Conservation (phyloP, 2,888 invertebrate genomes). For the Agonum fuliginosum region DNA sequence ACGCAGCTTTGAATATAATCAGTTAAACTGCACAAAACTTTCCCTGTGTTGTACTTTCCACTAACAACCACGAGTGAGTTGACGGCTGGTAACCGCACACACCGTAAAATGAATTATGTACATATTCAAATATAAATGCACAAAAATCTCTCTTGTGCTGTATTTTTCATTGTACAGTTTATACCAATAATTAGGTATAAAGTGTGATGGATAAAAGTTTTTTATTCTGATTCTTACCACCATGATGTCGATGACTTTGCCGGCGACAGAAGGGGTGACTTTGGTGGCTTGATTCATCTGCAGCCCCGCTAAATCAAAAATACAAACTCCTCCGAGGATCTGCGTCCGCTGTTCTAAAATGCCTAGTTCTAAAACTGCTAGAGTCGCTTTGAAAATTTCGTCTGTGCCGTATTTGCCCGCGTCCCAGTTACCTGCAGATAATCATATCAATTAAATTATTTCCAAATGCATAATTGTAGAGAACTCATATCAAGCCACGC, state of each 20-base stretch:
- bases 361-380: constrained; percentile 83
- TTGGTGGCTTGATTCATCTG: constrained; percentile 83
- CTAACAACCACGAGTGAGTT: no score
- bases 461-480: not conserved
- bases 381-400: constrained; percentile 83
- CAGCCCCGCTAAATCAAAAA: constrained; percentile 85
- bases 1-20: no score
- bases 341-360: constrained; percentile 84
- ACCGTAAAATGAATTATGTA: no score
- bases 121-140: no score
- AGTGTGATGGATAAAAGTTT: no score
- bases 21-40: no score
- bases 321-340: constrained; percentile 84
- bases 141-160: no score
- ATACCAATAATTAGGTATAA: no score
- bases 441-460: not conserved
- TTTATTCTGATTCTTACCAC: constrained; percentile 82
- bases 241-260: constrained; percentile 81
- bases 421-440: constrained; percentile 81
- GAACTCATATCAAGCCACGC: no score
- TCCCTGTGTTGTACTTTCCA: no score
- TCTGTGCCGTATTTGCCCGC: constrained; percentile 79
- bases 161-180: constrained; percentile 12
- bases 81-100: no score
- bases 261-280: constrained; percentile 82